Conservation (phyloP, 2,113 vertebrate genomes). For the Notechis scutatus region DNA sequence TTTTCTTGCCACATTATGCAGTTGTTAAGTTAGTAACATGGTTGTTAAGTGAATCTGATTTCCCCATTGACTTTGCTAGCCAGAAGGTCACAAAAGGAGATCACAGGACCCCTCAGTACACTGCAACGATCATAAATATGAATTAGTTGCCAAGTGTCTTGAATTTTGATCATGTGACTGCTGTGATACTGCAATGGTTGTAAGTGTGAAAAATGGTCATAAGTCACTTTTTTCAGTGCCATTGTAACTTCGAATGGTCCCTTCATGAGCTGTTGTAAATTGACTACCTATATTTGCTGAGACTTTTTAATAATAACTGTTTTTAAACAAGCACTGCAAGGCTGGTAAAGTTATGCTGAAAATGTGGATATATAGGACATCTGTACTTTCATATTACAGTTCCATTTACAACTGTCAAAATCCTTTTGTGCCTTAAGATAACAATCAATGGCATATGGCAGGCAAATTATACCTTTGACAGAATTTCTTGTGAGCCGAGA, state of each 20-base stretch:
- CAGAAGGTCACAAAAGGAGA: neutral
- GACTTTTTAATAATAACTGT: neutral
- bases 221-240: neutral
- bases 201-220: neutral
- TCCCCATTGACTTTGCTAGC: neutral
- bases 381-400: neutral
- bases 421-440: slow-evolving; percentile 11
- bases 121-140: neutral
- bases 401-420: slow-evolving; percentile 1
- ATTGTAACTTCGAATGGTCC: neutral
- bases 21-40: neutral
- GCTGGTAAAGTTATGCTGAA: neutral
- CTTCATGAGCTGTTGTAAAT: neutral
- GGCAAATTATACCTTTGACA: slow-evolving; percentile 30
- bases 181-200: neutral
- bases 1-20: neutral
- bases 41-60: neutral
- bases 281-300: neutral
- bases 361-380: neutral
- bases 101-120: neutral
- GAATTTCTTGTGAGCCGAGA: neutral
- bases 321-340: neutral
- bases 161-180: neutral
- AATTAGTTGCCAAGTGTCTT: neutral
- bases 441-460: neutral